Conservation (phyloP, 2,113 vertebrate genomes). For the Megaptera novaeangliae region DNA sequence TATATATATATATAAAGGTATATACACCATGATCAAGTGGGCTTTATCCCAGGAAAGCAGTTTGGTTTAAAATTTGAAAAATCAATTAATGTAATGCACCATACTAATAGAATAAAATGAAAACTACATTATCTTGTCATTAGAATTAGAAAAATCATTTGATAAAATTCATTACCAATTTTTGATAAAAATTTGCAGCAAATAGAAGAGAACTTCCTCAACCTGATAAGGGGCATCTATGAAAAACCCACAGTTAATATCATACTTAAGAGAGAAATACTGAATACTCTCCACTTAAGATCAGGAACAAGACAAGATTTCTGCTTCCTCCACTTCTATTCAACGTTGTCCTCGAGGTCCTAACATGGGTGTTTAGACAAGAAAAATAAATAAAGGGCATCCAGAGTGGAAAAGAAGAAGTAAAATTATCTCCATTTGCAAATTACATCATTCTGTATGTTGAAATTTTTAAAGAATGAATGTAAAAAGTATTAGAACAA, state of each 20-base stretch:
- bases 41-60: not conserved
- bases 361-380: not conserved
- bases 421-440: not conserved
- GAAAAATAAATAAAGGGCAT: not conserved
- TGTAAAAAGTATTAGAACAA: not conserved
- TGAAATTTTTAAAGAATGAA: not conserved
- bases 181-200: not conserved
- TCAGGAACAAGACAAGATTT: not conserved
- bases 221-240: not conserved
- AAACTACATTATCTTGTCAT: not conserved
- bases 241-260: not conserved
- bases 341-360: not conserved
- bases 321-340: not conserved
- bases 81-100: not conserved
- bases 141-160: not conserved
- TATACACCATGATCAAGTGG: not conserved
- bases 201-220: not conserved
- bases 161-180: not conserved
- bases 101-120: not conserved
- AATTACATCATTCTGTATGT: not conserved
- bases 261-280: not conserved
- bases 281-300: not conserved
- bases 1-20: not conserved
- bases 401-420: not conserved
- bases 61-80: not conserved